These are phyloP conservation scores for Myocastor coypus DNA, from an alignment of 2,113 vertebrate species.

Conservation along the genomic window DNA sequence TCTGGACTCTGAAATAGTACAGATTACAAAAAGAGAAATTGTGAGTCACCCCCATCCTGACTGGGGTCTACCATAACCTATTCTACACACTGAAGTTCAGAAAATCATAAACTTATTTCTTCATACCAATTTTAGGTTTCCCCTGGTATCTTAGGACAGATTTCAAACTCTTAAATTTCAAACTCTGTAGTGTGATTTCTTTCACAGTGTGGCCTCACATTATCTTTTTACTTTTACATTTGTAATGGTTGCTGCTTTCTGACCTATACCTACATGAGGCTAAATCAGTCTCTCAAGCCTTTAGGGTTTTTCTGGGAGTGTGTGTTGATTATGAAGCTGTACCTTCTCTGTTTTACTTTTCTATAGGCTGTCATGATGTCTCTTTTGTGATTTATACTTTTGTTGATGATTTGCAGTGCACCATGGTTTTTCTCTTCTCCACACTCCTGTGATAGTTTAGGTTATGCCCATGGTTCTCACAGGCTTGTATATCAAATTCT, in stretches of 20 bases:
- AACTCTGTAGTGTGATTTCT: neutral
- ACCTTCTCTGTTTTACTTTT: neutral
- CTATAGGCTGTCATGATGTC: neutral
- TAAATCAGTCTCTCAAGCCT: neutral
- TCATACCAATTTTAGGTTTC: constrained; percentile 34
- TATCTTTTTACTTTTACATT: constrained; percentile 30
- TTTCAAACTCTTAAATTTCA: constrained; percentile 11
- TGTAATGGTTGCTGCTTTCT: neutral
- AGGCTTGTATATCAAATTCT: constrained; percentile 33
- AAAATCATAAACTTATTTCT: constrained; percentile 12
- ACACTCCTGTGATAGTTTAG: neutral
- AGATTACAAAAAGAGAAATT: neutral
- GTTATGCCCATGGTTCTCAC: neutral
- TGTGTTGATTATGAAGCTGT: neutral
- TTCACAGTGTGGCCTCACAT: neutral
- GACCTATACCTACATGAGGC: neutral
- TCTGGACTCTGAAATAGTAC: neutral
- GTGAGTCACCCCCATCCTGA: neutral
- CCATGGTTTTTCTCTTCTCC: neutral
- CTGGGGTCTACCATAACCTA: neutral
- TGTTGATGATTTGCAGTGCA: neutral
- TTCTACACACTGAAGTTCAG: neutral
- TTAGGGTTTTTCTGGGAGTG: neutral
- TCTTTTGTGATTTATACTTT: neutral
- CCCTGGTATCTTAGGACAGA: neutral